These are phyloP conservation scores for Zeus faber DNA, from an alignment of 2,113 vertebrate species.

Conservation along the genomic window DNA sequence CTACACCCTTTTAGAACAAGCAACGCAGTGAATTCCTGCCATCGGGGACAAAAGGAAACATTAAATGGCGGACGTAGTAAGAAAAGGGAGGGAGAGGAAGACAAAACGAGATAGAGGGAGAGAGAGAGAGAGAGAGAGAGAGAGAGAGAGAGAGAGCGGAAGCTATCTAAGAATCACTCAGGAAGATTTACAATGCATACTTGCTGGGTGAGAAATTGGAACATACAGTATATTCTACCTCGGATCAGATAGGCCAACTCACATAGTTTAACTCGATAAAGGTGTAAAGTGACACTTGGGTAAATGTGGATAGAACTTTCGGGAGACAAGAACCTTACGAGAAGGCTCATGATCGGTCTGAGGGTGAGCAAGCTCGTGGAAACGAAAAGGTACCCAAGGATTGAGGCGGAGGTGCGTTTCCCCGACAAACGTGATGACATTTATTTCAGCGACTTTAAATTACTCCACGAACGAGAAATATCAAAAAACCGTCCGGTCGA, in stretches of 20 bases:
- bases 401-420: conserved; percentile 3
- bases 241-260: conserved; percentile 35
- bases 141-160: conserved; percentile 14
- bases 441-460: conserved; percentile 2
- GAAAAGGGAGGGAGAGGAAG: conserved; percentile 25
- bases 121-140: conserved; percentile 21
- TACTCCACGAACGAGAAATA: not conserved
- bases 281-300: conserved; percentile 31
- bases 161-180: conserved; percentile 39
- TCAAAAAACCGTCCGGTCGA: not conserved
- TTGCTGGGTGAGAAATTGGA: conserved; percentile 24
- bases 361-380: conserved; percentile 18
- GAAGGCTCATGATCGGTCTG: no score
- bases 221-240: conserved; percentile 35
- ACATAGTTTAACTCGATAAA: conserved; percentile 24
- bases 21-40: conserved; percentile 64
- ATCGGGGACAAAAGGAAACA: conserved; percentile 53
- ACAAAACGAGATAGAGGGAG: conserved; percentile 12
- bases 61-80: conserved; percentile 54
- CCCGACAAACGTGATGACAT: conserved; percentile 1
- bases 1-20: conserved; percentile 72
- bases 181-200: conserved; percentile 49
- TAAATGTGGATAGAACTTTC: not conserved
- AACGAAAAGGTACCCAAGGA: conserved; percentile 2
- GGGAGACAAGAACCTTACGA: conserved; percentile 2